Percentiles rank a stretch among this genome's conserved stretches.
Conservation (phyloP, 2,113 vertebrate genomes). For the Marcusenius ussheri region DNA sequence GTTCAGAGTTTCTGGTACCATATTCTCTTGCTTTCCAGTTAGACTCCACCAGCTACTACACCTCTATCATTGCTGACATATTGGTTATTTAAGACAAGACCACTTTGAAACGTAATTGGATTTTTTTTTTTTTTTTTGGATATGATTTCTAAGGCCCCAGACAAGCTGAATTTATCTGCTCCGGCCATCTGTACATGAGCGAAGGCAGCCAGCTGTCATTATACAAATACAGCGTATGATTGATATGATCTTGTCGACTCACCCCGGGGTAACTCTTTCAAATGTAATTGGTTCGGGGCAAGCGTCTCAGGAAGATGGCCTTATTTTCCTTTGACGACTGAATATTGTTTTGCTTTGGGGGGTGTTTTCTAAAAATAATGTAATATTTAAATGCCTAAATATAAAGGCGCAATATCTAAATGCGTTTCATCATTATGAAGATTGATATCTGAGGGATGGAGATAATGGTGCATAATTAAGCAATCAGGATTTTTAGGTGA, state of each 20-base stretch:
- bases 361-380: not conserved
- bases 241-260: constrained; percentile 3
- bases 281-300: not conserved
- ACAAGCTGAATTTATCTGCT: not conserved
- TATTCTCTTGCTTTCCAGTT: not conserved
- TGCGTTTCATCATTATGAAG: not conserved
- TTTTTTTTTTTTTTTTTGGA: not conserved
- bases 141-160: not conserved
- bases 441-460: not conserved
- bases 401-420: not conserved
- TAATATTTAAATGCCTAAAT: not conserved
- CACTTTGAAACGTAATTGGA: not conserved
- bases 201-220: not conserved
- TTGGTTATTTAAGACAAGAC: not conserved
- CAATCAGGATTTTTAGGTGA: constrained; percentile 1
- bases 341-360: not conserved
- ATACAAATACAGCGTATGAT: not conserved
- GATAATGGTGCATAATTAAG: not conserved
- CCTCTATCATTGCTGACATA: not conserved
- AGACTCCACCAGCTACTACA: not conserved
- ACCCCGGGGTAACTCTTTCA: not conserved
- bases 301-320: not conserved
- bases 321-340: not conserved
- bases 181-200: not conserved
- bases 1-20: not conserved